phyloP scores from a whole-genome alignment of 2,888 invertebrate species.

The Chymomyza procnemis region DNA sequence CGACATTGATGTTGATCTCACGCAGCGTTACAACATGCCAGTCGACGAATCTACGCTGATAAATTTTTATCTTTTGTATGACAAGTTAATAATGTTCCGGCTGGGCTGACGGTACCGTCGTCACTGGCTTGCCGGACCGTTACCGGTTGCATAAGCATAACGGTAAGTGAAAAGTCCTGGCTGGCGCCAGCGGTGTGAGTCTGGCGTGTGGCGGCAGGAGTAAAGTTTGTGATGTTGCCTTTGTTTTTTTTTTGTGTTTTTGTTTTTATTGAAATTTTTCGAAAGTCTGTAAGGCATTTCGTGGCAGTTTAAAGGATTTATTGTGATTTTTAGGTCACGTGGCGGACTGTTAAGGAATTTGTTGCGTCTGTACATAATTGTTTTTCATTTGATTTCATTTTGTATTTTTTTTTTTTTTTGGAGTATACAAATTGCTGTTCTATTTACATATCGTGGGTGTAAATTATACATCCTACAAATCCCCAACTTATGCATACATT shows the following conservation, averaged over 20 bases:
- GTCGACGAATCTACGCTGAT: conserved; percentile 62
- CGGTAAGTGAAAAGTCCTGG: not conserved
- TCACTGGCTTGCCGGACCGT: not conserved
- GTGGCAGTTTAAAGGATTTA: conserved; percentile 59
- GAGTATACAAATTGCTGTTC: conserved; percentile 35
- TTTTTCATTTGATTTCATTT: conserved; percentile 47
- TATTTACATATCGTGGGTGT: conserved; percentile 37
- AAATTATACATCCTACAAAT: not conserved
- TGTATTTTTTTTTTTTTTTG: too few species aligned
- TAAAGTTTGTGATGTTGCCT: conserved; percentile 6
- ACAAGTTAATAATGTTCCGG: conserved; percentile 74
- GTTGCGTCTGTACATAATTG: conserved; percentile 42
- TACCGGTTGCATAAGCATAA: not conserved
- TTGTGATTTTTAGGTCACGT: conserved; percentile 67
- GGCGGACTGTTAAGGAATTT: conserved; percentile 57
- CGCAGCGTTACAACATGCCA: conserved; percentile 52
- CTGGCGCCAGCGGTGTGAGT: too few species aligned
- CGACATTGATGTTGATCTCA: conserved; percentile 54
- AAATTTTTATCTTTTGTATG: conserved; percentile 75
- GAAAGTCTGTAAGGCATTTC: conserved; percentile 39
- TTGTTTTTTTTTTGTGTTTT: conserved; percentile 38
- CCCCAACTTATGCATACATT: not conserved
- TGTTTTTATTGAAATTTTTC: conserved; percentile 50
- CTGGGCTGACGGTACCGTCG: conserved; percentile 37
- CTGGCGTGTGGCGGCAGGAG: not conserved